phyloP scores from a whole-genome alignment of 2,113 vertebrate genomes.

The Erythrocebus patas region DNA sequence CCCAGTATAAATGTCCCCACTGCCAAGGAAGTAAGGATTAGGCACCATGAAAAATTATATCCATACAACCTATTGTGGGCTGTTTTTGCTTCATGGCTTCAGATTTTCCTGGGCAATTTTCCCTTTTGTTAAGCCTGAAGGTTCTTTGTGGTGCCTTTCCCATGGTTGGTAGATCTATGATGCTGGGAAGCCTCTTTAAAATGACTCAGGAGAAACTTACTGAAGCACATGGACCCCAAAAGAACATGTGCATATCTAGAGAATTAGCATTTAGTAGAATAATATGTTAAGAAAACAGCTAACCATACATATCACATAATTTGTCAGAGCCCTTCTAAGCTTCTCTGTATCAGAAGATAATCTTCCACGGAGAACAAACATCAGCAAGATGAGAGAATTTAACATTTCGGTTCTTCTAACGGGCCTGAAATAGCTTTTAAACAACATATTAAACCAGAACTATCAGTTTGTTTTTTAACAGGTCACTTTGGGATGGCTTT shows the following conservation, averaged over 20 bases:
- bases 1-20: neutral
- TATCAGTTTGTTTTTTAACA: neutral
- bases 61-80: rapidly evolving
- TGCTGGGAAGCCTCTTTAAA: neutral
- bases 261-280: neutral
- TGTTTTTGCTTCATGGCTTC: neutral
- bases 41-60: neutral
- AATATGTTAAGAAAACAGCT: neutral
- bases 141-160: neutral
- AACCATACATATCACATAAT: neutral
- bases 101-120: neutral
- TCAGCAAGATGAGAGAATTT: neutral
- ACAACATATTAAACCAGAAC: neutral
- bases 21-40: neutral
- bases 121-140: neutral
- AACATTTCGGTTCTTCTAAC: neutral
- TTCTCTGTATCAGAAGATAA: neutral
- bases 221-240: neutral
- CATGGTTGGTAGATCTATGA: neutral
- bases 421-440: neutral
- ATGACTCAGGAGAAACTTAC: neutral
- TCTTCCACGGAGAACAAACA: neutral
- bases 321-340: neutral
- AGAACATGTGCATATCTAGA: neutral
- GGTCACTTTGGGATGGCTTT: neutral